A percentile compares a stretch with the other conserved stretches of the same genome.
Evolutionary conservation across 1,140 invertebrate genomes (phyloP).

Genomic region (Dendroctonus ponderosae): DNA sequence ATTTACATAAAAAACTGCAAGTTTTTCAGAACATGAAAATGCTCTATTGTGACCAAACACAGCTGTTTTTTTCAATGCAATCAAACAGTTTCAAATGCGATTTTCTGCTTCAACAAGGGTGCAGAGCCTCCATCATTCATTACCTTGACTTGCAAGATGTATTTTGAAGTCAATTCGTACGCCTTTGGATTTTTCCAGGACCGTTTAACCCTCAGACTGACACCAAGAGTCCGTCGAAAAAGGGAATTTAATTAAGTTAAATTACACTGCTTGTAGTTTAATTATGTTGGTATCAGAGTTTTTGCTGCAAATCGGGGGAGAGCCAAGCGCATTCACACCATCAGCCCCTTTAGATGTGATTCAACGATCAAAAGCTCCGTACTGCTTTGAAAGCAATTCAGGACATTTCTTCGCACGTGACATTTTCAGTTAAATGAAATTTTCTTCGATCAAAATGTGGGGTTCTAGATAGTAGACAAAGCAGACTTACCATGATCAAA

Average conservation of each 20-base stretch:
- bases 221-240: constrained; percentile 45
- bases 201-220: constrained; percentile 28
- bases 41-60: no score
- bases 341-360: constrained; percentile 32
- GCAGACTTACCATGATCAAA: constrained; percentile 49
- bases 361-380: constrained; percentile 49
- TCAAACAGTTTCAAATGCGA: no score
- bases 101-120: no score
- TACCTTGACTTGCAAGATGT: no score
- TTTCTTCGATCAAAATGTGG: constrained; percentile 12
- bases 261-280: constrained; percentile 58
- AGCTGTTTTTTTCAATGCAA: no score
- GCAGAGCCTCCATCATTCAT: no score
- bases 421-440: constrained; percentile 24
- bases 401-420: constrained; percentile 23
- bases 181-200: constrained; percentile 21
- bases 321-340: constrained; percentile 40
- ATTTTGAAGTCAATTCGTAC: not conserved
- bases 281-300: constrained; percentile 57
- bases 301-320: constrained; percentile 44
- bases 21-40: no score
- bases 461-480: not conserved
- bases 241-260: constrained; percentile 59
- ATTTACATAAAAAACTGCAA: no score
- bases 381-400: constrained; percentile 33